phyloP scores from a whole-genome alignment of 2,797 vertebrate species.

The Neomorphus geoffroyi region DNA sequence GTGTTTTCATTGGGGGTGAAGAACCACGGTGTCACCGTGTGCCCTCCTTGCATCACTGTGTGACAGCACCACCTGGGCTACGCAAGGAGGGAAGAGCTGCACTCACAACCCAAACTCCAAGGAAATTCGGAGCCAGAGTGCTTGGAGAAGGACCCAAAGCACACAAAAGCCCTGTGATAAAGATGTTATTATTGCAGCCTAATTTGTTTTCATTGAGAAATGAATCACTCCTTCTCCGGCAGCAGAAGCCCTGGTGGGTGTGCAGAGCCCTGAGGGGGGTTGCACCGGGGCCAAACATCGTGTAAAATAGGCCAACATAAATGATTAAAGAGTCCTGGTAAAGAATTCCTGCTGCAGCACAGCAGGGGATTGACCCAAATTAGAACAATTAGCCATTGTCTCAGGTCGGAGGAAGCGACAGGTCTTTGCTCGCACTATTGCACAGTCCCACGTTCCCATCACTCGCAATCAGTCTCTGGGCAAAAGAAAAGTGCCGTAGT shows the following conservation, averaged over 20 bases:
- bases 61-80: accelerated
- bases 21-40: not conserved
- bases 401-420: not conserved
- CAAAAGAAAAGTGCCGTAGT: not conserved
- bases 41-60: not conserved
- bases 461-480: not conserved
- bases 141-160: accelerated
- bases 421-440: not conserved
- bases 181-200: not conserved
- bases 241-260: not conserved
- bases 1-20: not conserved
- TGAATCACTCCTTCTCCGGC: not conserved
- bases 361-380: constrained; percentile 34
- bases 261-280: not conserved
- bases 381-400: constrained; percentile 57
- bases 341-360: constrained; percentile 14
- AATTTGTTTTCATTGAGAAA: constrained; percentile 25
- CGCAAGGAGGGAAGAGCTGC: not conserved
- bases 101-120: not conserved
- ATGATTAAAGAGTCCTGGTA: not conserved
- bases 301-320: not conserved
- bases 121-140: not conserved
- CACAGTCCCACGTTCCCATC: not conserved
- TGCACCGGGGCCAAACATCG: not conserved
- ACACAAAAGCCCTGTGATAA: not conserved